These are phyloP conservation scores for Diorhabda sublineata DNA, from an alignment of 1,140 invertebrate species.

Conservation along the genomic window DNA sequence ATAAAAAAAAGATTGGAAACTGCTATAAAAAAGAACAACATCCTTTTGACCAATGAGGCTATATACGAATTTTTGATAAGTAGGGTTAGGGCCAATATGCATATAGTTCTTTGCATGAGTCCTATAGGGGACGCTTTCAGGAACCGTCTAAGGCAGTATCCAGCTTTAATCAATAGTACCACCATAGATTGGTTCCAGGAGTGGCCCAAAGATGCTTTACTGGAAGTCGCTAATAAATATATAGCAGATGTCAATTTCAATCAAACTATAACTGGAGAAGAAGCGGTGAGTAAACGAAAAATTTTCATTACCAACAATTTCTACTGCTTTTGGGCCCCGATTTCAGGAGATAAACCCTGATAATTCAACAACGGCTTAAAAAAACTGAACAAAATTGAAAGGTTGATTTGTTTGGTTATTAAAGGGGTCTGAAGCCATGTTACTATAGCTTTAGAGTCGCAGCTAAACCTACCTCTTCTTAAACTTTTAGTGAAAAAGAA, in stretches of 20 bases:
- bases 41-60: constrained; percentile 61
- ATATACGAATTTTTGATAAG: constrained; percentile 74
- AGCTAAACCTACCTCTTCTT: no score
- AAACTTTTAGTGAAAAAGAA: no score
- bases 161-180: constrained; percentile 77
- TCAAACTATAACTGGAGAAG: constrained; percentile 58
- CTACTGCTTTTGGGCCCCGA: neutral
- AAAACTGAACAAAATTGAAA: no score
- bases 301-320: constrained; percentile 9
- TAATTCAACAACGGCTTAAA: no score
- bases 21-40: constrained; percentile 60
- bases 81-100: constrained; percentile 70
- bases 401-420: no score
- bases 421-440: no score
- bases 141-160: constrained; percentile 78
- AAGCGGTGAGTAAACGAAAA: constrained; percentile 41
- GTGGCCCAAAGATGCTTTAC: constrained; percentile 80
- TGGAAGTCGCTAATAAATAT: constrained; percentile 76
- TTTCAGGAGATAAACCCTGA: no score
- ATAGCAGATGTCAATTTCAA: constrained; percentile 63
- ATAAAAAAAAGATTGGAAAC: constrained; percentile 66
- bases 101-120: constrained; percentile 80
- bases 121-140: constrained; percentile 76
- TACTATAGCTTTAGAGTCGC: no score
- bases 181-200: constrained; percentile 87